Evolutionary conservation across 2,888 invertebrate genomes (phyloP), one percentile per base, ranked within the genome.

Genomic region (Heterodera filipjevi): DNA sequence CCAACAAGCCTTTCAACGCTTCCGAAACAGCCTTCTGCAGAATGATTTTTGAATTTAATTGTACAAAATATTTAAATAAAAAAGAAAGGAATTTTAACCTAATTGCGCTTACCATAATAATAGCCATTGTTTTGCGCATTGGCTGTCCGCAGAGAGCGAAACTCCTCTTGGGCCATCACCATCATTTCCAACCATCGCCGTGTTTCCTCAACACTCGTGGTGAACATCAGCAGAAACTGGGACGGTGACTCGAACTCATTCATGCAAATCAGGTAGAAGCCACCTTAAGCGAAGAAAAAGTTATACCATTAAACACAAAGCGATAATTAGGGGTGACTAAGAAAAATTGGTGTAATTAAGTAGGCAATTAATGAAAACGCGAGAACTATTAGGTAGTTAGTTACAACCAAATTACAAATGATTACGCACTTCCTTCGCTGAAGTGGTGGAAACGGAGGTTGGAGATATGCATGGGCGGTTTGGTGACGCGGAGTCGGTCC

Each of bases 191-290:
- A 82, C 91, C 90, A 91, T 39, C 88, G 85, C 71, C 86, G 85
- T 2, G 89, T 88, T 66, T 90, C 89, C 53, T 91, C 90, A n/a
- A 76, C 22, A 16, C 81, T 77, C n/a, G 82, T 76, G 8, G 89
- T 85, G 73, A 93, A 93, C 82, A 95, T 92, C 39, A 93, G 93
- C 87, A 94, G 93, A 44, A 94, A 94, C 19, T 93, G 92, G 27
- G 93, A 92, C 5, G 94, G 93, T 82, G 94, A 93, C 85, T 93
- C 93, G 89, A 93, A 94, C 90, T 95, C 94, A 90, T 94, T 95
- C 81, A 94, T 92, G 90, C 94, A 94, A n/a, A 95, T 92, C 83
- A 94, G 91, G 83, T 93, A 93, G 86, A 95, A 91, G 74, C 91
- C 90, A n/a, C 87, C 90, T 90, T 76, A 27, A 16, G 33, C n/a